These are phyloP conservation scores for Tragopan temminckii DNA, from an alignment of 2,797 vertebrate species.

Conservation along the genomic window DNA sequence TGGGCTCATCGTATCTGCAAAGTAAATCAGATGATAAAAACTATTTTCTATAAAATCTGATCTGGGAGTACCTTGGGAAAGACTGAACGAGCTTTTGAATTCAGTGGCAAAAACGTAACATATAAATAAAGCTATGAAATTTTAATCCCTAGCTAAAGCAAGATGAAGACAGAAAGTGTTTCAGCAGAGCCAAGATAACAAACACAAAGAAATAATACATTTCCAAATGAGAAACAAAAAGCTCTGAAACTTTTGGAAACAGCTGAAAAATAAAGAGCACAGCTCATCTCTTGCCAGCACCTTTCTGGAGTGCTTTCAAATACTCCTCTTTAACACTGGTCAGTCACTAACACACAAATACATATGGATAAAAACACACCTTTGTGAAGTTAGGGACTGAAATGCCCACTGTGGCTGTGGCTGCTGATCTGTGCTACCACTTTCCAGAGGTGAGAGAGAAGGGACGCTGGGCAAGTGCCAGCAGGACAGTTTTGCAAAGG, in stretches of 20 bases:
- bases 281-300: background rate
- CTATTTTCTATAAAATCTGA: slow-evolving; percentile 10
- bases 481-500: too few species aligned
- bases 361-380: background rate
- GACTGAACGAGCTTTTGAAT: background rate
- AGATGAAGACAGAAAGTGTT: background rate
- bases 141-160: background rate
- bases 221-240: background rate
- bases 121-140: background rate
- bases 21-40: background rate
- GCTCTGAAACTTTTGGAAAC: background rate
- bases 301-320: background rate
- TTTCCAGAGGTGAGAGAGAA: background rate
- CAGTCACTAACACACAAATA: background rate
- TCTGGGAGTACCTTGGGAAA: background rate
- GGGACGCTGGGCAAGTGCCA: accelerated
- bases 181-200: background rate
- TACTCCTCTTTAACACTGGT: background rate
- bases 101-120: background rate
- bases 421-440: background rate
- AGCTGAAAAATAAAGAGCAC: background rate
- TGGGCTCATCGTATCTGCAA: background rate
- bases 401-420: background rate
- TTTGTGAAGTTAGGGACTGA: background rate
- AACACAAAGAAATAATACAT: background rate